Evolutionary conservation across 35 echinoderm and acorn worm species (phyloP).

Genomic region (Chiridota heheva): DNA sequence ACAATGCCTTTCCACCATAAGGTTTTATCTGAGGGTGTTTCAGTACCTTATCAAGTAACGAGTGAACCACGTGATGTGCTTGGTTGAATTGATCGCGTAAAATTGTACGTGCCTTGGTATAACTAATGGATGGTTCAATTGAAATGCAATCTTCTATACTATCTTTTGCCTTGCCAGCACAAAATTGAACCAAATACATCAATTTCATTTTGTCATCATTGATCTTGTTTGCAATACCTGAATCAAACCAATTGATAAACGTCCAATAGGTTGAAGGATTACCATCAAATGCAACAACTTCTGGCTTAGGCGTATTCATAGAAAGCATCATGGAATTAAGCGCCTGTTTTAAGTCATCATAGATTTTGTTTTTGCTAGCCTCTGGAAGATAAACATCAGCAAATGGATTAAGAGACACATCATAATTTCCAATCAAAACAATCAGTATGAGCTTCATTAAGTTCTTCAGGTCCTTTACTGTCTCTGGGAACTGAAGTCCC

Average conservation of each 20-base stretch:
- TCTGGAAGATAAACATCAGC: too few species aligned
- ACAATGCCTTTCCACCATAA: conserved; percentile 40
- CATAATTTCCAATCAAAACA: neutral
- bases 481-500: neutral
- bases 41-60: conserved; percentile 23
- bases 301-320: conserved; percentile 46
- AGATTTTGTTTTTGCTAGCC: too few species aligned
- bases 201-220: conserved; percentile 21
- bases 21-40: conserved; percentile 16
- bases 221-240: neutral
- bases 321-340: conserved; percentile 4
- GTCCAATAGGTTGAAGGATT: conserved; percentile 37
- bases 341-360: conserved; percentile 19
- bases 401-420: too few species aligned
- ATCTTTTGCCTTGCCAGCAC: conserved; percentile 45
- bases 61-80: conserved; percentile 1
- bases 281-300: conserved; percentile 32
- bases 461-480: too few species aligned
- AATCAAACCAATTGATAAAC: conserved; percentile 47
- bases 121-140: conserved; percentile 10
- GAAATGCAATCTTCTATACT: conserved; percentile 47
- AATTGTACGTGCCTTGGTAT: conserved; percentile 5
- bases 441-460: neutral
- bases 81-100: conserved; percentile 44
- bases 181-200: conserved; percentile 36